Conservation (phyloP, 2,113 vertebrate genomes). For the Nothocercus nigrocapillus region DNA sequence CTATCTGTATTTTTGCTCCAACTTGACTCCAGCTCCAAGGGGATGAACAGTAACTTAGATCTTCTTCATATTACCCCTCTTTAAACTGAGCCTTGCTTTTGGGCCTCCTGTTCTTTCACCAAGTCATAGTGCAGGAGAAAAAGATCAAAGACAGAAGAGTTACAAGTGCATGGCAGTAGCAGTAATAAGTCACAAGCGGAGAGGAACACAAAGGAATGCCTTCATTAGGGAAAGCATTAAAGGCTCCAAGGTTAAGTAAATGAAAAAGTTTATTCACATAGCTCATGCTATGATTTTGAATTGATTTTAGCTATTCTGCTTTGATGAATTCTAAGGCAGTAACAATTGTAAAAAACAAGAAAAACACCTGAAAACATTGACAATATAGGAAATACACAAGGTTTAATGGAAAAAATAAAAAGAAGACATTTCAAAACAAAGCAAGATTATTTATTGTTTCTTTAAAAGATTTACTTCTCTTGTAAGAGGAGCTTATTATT, state of each 20-base stretch:
- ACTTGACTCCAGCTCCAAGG: neutral
- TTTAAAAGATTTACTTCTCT: slow-evolving; percentile 36
- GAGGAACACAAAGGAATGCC: neutral
- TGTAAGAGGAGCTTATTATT: slow-evolving; percentile 30
- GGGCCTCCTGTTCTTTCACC: neutral
- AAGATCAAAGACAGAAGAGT: neutral
- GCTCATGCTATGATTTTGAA: slow-evolving; percentile 55
- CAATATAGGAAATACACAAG: slow-evolving; percentile 16
- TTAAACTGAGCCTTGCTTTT: neutral
- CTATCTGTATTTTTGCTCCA: neutral
- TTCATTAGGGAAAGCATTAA: neutral
- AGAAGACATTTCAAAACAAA: slow-evolving; percentile 43
- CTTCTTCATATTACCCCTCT: neutral
- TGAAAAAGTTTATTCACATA: slow-evolving; percentile 50
- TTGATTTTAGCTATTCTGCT: slow-evolving; percentile 18
- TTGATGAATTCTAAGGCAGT: slow-evolving; percentile 29
- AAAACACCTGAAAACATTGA: slow-evolving; percentile 52
- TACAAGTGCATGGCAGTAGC: neutral
- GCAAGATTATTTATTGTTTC: slow-evolving; percentile 46
- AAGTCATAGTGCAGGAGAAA: neutral
- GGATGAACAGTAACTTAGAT: neutral
- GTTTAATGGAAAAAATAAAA: slow-evolving; percentile 40
- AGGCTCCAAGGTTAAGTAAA: slow-evolving; percentile 50
- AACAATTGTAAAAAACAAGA: slow-evolving; percentile 36
- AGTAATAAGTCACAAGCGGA: neutral